A percentile compares a stretch with the other conserved stretches of the same genome.
Evolutionary conservation across 1,140 invertebrate genomes (phyloP).

Genomic region (Cydia strobilella): DNA sequence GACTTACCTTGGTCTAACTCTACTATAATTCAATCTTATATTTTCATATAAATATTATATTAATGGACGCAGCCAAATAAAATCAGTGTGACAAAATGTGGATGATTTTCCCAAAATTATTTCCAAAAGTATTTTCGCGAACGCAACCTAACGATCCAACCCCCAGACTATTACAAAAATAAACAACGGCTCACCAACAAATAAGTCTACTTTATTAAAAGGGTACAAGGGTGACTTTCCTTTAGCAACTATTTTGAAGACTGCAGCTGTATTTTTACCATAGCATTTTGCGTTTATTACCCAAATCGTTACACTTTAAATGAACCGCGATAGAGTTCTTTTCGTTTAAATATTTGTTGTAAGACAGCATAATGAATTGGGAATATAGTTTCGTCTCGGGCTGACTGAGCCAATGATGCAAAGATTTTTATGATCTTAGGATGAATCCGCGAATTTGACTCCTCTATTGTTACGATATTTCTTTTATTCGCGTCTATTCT

Average conservation of each 20-base stretch:
- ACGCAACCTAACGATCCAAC: background rate
- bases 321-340: background rate
- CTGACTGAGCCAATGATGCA: slow-evolving; percentile 9
- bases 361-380: background rate
- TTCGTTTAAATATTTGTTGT: background rate
- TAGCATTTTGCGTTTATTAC: background rate
- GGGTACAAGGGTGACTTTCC: background rate
- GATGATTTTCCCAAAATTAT: background rate
- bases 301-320: background rate
- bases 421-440: slow-evolving; percentile 12
- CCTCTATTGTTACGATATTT: slow-evolving; percentile 8
- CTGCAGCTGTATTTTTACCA: background rate
- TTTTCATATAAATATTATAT: too few relatives aligned
- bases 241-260: background rate
- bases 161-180: background rate
- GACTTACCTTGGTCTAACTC: too few relatives aligned
- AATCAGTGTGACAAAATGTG: background rate
- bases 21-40: too few relatives aligned
- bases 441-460: slow-evolving; percentile 8
- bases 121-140: background rate
- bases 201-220: background rate
- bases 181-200: background rate
- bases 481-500: background rate
- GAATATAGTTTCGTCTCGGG: background rate
- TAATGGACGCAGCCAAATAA: too few relatives aligned